A percentile compares a stretch with the other conserved stretches of the same genome.
phyloP scores from a whole-genome alignment of 53 echinoderm and acorn worm genomes.

The Paracentrotus lividus region DNA sequence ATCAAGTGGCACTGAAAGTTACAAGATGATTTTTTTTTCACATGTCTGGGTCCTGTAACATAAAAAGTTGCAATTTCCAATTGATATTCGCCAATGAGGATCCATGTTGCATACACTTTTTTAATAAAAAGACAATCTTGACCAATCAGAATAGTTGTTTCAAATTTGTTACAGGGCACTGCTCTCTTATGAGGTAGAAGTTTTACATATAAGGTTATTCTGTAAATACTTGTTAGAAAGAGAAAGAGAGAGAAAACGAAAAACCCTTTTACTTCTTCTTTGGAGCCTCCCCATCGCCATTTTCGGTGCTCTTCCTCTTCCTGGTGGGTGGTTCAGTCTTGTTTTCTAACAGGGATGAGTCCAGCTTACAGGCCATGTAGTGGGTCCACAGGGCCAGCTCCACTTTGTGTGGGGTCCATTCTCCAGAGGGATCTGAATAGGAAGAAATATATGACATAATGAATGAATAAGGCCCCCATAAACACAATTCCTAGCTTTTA shows the following conservation, averaged over 20 bases:
- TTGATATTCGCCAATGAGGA: too few species aligned
- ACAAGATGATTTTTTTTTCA: too few species aligned
- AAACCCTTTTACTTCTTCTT: conserved; percentile 65
- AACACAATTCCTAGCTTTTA: not conserved
- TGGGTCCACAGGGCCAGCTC: conserved; percentile 96
- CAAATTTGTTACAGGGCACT: too few species aligned
- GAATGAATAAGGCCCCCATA: too few species aligned
- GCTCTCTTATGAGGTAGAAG: not conserved
- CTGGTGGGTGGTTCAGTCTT: conserved; percentile 15
- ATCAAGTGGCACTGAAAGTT: too few species aligned
- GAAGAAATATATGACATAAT: not conserved
- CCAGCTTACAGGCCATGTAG: conserved; percentile 88
- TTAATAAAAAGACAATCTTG: too few species aligned
- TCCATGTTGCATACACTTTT: too few species aligned
- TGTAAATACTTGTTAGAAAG: not conserved
- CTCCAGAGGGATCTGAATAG: conserved; percentile 35
- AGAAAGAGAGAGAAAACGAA: not conserved
- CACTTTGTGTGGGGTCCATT: conserved; percentile 95
- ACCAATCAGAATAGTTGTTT: too few species aligned
- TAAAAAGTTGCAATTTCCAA: too few species aligned
- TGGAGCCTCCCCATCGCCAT: conserved; percentile 55
- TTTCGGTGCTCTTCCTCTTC: conserved; percentile 76
- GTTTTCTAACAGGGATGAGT: conserved; percentile 77
- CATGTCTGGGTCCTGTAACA: too few species aligned
- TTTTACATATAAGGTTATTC: not conserved